Percentiles rank a stretch among this genome's conserved stretches.
Evolutionary conservation across 2,797 vertebrate genomes (phyloP).

Genomic region (Bradypodion ventrale): DNA sequence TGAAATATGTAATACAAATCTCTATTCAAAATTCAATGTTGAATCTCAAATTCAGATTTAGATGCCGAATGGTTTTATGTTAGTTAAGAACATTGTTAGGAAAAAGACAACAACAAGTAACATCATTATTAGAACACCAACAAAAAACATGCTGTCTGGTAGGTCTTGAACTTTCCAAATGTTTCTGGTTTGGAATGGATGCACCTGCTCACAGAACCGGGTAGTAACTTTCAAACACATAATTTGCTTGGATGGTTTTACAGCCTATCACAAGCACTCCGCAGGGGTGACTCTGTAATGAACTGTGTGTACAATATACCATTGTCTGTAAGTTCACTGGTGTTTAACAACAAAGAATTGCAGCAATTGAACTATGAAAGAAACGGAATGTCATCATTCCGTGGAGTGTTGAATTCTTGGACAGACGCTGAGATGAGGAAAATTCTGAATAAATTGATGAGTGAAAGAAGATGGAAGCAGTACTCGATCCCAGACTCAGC

Average conservation of each 20-base stretch:
- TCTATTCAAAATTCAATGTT: neutral
- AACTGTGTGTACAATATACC: neutral
- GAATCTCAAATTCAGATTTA: conserved; percentile 1
- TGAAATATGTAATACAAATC: neutral
- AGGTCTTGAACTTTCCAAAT: neutral
- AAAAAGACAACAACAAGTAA: no score
- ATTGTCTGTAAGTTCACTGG: rapidly evolving
- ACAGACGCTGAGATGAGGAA: neutral
- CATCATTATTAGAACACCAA: no score
- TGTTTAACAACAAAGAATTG: neutral
- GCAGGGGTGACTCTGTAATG: rapidly evolving
- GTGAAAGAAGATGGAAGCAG: neutral
- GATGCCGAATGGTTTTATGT: no score
- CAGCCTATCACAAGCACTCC: neutral
- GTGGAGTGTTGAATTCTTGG: neutral
- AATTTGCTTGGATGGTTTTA: rapidly evolving
- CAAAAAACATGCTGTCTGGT: rapidly evolving
- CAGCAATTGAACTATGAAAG: neutral
- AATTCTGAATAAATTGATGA: neutral
- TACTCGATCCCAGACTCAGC: neutral
- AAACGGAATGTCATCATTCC: neutral
- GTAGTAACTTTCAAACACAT: neutral
- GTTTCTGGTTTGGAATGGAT: neutral
- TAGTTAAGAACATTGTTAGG: no score
- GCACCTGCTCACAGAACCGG: neutral